These are phyloP conservation scores for Papilio dardanus DNA, from an alignment of 1,140 invertebrate genomes.

Conservation along the genomic window DNA sequence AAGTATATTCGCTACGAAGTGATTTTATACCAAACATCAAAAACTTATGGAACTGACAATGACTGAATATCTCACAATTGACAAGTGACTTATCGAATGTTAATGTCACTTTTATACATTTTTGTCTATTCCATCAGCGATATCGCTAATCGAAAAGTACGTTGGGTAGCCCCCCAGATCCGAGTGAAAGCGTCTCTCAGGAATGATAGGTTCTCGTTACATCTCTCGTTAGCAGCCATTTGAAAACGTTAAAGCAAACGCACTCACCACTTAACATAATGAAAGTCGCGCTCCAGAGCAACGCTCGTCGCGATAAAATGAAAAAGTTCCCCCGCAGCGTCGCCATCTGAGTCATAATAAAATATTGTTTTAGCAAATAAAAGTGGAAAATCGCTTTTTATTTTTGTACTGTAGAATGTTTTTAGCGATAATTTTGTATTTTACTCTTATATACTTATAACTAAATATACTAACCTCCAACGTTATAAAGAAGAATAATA, in stretches of 20 bases:
- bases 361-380: conserved; percentile 33
- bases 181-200: background rate
- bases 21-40: too few species aligned
- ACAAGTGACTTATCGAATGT: too few species aligned
- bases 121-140: too few species aligned
- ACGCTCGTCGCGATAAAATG: conserved; percentile 20
- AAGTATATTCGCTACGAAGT: too few species aligned
- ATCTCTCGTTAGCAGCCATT: conserved; percentile 21
- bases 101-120: too few species aligned
- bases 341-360: conserved; percentile 33
- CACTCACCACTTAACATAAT: conserved; percentile 37
- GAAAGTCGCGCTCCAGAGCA: conserved; percentile 35
- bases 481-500: too few species aligned
- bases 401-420: background rate
- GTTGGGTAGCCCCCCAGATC: background rate
- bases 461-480: too few species aligned
- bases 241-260: conserved; percentile 32
- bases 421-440: too few species aligned
- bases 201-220: conserved; percentile 13
- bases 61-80: too few species aligned
- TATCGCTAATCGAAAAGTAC: background rate
- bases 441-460: too few species aligned
- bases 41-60: too few species aligned
- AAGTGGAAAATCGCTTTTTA: background rate
- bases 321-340: conserved; percentile 14